Evolutionary conservation across 2,797 vertebrate species (phyloP), one percentile per base, ranked within the genome.

Genomic region (Gadopsis bispinosus): DNA sequence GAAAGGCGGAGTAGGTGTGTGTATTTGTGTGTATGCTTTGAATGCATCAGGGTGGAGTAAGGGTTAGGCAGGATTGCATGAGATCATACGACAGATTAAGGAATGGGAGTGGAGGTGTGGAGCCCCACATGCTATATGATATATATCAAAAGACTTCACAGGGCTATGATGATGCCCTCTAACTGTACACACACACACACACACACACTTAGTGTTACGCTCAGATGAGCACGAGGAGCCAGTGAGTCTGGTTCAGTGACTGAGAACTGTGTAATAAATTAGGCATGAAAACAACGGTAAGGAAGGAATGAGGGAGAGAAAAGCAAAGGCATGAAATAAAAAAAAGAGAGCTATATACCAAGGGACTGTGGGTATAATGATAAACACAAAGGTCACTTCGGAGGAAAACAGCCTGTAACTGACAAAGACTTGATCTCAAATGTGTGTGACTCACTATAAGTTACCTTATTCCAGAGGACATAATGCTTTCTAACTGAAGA

Each of bases 71-170:
- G 74, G 62, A 73, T 45, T 61, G 74, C 62, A 87, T 83, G 83
- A 88, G 90, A 88, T 92, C 89, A 86, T 50, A 69, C 45, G 77
- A 72, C 66, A 89, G 86, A 89, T 89, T 80, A 88, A 88, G 81
- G 70, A 83, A 79, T 77, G 80, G 84, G 85, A 80, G 81, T 13
- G 50, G 78, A 83, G 61, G 86, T 79, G 79, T 82, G 77, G 80
- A 86, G 87, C 29, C 55, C 53, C 43, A 65, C 50, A 72, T 85
- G 41, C 35, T 41, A 45, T 33, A 48, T 58, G 43, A 83, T 81
- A 89, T 78, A 83, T 81, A 89, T 78, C 67, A 80, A 79, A 45
- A 80, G 50, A 58, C 54, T 65, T 72, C 59, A 79, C 51, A 70
- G 41, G 20, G 58, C 62, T 81, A 35, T 39, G 43, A 79, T 56